Conservation (phyloP, 2,113 vertebrate genomes). For the Poeciliopsis prolifica region DNA sequence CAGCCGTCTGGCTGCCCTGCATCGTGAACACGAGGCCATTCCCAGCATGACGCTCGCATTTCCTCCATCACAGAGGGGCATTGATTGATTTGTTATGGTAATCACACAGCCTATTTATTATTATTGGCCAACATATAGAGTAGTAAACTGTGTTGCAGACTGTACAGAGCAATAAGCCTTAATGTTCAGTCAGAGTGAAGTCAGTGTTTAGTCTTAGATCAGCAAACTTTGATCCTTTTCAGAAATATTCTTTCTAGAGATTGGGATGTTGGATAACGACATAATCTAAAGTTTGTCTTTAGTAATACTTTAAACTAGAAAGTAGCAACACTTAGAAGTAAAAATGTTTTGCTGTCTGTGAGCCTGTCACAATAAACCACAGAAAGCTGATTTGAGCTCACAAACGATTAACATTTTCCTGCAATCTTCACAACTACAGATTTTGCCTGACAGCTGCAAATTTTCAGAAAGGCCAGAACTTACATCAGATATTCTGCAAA, state of each 20-base stretch:
- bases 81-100: constrained; percentile 68
- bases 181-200: constrained; percentile 9
- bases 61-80: constrained; percentile 18
- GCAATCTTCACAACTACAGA: background rate
- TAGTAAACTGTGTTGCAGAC: constrained; percentile 28
- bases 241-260: background rate
- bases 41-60: constrained; percentile 30
- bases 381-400: background rate
- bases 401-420: background rate
- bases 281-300: no score
- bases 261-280: background rate
- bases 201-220: background rate
- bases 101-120: constrained; percentile 48
- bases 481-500: background rate
- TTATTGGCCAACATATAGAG: constrained; percentile 27
- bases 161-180: constrained; percentile 3
- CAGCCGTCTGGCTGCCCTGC: constrained; percentile 32
- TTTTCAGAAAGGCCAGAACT: background rate
- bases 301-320: no score
- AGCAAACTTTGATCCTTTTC: background rate
- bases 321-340: no score
- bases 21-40: constrained; percentile 25
- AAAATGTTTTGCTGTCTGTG: background rate
- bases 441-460: background rate
- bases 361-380: background rate